phyloP scores from a whole-genome alignment of 2,113 vertebrate species.

The Amazona guildingii region DNA sequence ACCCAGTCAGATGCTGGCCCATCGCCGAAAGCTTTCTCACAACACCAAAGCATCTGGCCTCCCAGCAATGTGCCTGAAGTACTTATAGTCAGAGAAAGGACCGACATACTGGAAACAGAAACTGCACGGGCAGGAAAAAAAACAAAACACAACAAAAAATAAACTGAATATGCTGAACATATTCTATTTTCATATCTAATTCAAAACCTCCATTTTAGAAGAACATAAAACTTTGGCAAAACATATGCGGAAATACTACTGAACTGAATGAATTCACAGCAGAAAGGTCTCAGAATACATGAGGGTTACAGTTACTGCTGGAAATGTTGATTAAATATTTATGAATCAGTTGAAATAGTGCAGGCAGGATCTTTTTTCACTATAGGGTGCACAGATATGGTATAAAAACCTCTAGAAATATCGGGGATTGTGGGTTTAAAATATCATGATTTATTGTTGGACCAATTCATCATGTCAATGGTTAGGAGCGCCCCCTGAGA shows the following conservation, averaged over 20 bases:
- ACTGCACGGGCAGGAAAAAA: background rate
- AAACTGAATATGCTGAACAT: background rate
- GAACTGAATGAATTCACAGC: conserved; percentile 28
- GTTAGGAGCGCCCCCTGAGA: background rate
- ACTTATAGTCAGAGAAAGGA: background rate
- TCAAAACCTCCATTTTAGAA: background rate
- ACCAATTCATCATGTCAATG: background rate
- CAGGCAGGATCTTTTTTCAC: background rate
- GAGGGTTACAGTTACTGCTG: background rate
- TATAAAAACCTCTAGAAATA: background rate
- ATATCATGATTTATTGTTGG: background rate
- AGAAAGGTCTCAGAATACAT: background rate
- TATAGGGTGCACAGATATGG: background rate
- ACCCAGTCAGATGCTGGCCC: rapidly evolving
- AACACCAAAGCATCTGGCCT: background rate
- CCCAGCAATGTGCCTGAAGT: rapidly evolving
- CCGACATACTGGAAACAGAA: background rate
- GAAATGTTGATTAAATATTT: conserved; percentile 21
- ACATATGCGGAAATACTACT: background rate
- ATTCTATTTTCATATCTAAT: background rate
- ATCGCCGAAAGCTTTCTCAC: background rate
- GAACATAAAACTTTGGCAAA: background rate
- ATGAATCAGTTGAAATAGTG: conserved; percentile 24
- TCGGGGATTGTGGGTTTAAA: background rate
- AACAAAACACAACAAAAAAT: too few relatives aligned